Percentiles rank a stretch among this genome's conserved stretches.
These are phyloP conservation scores for Drosophila gaucha DNA, from an alignment of 2,888 invertebrate species.

Conservation along the genomic window DNA sequence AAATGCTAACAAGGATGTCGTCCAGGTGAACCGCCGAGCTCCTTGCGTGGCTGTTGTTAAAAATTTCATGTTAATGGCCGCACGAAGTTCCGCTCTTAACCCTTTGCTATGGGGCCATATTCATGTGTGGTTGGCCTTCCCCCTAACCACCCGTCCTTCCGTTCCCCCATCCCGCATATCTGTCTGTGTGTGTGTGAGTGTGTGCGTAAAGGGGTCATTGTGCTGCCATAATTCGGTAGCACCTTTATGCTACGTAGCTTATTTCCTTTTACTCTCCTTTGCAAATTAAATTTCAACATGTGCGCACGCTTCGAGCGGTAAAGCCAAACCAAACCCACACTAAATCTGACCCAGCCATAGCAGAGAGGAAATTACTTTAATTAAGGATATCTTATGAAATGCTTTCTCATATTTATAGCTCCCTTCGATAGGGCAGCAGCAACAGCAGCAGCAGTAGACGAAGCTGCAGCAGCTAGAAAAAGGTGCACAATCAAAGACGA, in stretches of 20 bases:
- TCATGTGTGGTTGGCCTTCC: slow-evolving; percentile 5
- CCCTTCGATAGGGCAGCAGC: slow-evolving; percentile 22
- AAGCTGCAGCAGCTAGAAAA: slow-evolving; percentile 30
- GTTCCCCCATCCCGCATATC: background rate
- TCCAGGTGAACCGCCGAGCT: slow-evolving; percentile 60
- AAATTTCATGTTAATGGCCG: slow-evolving; percentile 79
- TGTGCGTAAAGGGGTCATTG: slow-evolving; percentile 69
- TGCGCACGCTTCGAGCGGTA: slow-evolving; percentile 41
- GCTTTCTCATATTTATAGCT: slow-evolving; percentile 73
- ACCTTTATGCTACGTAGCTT: slow-evolving; percentile 68
- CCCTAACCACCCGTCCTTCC: too few species aligned
- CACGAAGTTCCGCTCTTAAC: slow-evolving; percentile 68
- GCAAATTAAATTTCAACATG: slow-evolving; percentile 74
- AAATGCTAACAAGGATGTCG: slow-evolving; percentile 38
- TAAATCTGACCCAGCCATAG: slow-evolving; percentile 10
- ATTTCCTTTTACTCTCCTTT: slow-evolving; percentile 64
- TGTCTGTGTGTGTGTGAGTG: slow-evolving; percentile 10
- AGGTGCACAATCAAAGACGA: slow-evolving; percentile 66
- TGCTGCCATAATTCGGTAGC: slow-evolving; percentile 64
- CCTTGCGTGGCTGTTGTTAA: slow-evolving; percentile 68
- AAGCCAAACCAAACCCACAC: slow-evolving; percentile 24
- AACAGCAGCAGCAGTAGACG: slow-evolving; percentile 19
- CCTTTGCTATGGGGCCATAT: slow-evolving; percentile 49
- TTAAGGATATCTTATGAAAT: slow-evolving; percentile 77
- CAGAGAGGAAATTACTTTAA: slow-evolving; percentile 73